These are phyloP conservation scores for Drosophila phalerata DNA, from an alignment of 2,888 invertebrate genomes.

Conservation along the genomic window DNA sequence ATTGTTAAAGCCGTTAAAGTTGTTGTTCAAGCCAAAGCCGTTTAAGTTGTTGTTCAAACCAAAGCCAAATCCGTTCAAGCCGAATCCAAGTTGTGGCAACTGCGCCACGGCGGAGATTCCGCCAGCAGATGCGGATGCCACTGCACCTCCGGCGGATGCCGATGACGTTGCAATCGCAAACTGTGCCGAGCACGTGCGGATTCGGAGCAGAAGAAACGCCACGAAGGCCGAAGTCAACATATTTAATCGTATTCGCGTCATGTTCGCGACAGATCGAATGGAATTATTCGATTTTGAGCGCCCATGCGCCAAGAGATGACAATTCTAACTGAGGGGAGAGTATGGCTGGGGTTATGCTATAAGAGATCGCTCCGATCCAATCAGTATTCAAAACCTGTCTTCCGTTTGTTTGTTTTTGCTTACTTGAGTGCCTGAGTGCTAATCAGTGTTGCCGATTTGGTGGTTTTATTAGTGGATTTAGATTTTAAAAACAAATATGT, in stretches of 20 bases:
- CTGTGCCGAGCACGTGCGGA: conserved; percentile 44
- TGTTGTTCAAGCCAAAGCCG: conserved; percentile 4
- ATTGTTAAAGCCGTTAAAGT: conserved; percentile 4
- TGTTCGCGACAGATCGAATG: conserved; percentile 30
- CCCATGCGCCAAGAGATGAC: conserved; percentile 48
- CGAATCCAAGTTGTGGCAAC: conserved; percentile 43
- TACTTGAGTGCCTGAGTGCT: conserved; percentile 1
- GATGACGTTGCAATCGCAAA: conserved; percentile 46
- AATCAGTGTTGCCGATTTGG: conserved; percentile 38
- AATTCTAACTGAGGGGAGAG: conserved; percentile 62
- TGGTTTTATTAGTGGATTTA: not conserved
- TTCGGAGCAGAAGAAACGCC: conserved; percentile 11
- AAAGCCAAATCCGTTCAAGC: conserved; percentile 25
- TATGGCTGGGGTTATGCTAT: conserved; percentile 26
- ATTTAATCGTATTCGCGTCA: conserved; percentile 38
- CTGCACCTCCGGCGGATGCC: conserved; percentile 53
- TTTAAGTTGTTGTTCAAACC: conserved; percentile 2
- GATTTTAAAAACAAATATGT: no score
- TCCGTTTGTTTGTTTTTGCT: conserved; percentile 25
- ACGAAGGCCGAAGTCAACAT: conserved; percentile 27
- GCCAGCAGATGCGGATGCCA: conserved; percentile 50
- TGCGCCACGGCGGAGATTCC: conserved; percentile 50
- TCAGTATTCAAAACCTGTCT: conserved; percentile 58
- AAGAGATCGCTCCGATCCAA: conserved; percentile 26
- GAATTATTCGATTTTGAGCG: conserved; percentile 8